Conservation (phyloP, 2,113 vertebrate species). For the Damaliscus lunatus region DNA sequence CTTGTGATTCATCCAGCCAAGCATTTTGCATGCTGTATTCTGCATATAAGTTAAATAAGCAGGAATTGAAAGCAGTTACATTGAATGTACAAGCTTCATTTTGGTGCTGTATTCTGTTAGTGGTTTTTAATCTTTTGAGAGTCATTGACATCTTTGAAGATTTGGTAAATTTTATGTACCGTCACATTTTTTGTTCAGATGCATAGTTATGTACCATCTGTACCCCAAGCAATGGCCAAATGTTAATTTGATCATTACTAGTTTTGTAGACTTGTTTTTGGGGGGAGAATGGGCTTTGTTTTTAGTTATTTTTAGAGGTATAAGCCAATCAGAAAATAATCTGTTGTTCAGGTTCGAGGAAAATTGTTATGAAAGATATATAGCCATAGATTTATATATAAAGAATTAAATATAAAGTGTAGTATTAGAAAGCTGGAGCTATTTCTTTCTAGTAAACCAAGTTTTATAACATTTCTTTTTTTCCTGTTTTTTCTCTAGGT, state of each 20-base stretch:
- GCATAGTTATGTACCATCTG: neutral
- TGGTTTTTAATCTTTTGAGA: constrained; percentile 22
- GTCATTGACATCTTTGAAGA: neutral
- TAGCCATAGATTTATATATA: neutral
- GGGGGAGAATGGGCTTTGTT: neutral
- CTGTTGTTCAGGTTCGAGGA: neutral
- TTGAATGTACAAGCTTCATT: neutral
- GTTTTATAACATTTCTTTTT: constrained; percentile 50
- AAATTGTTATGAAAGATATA: neutral
- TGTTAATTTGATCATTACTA: constrained; percentile 14
- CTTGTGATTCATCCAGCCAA: neutral
- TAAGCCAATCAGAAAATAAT: neutral
- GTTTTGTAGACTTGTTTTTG: neutral
- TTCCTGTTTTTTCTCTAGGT: constrained; percentile 84
- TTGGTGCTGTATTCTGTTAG: neutral
- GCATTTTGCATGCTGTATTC: neutral
- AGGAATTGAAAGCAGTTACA: neutral
- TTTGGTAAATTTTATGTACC: neutral
- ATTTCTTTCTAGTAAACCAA: neutral
- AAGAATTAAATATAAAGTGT: neutral
- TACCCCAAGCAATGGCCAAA: neutral
- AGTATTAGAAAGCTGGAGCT: neutral
- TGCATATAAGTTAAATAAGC: neutral
- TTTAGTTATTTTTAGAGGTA: neutral
- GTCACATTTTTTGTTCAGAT: neutral